phyloP scores from a whole-genome alignment of 1,140 invertebrate species.

The Agrypnia vestita region DNA sequence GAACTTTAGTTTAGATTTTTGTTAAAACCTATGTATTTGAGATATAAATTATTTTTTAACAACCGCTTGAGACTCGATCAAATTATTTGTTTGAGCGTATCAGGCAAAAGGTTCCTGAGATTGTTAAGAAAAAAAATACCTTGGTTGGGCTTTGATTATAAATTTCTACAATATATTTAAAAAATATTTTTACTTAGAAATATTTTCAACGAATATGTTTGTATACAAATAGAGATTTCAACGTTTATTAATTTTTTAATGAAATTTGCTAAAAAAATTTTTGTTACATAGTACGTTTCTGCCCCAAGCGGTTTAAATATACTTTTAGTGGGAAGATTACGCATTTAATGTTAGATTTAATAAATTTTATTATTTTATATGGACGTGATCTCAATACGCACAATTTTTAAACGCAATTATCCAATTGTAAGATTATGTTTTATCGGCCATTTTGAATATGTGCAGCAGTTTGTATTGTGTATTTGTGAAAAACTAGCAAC shows the following conservation, averaged over 20 bases:
- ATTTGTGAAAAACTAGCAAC: too few species aligned
- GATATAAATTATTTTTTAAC: too few species aligned
- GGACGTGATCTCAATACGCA: conserved; percentile 10
- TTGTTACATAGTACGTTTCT: too few species aligned
- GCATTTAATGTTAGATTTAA: conserved; percentile 17
- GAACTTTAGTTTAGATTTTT: too few species aligned
- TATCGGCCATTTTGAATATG: conserved; percentile 5
- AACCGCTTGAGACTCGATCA: too few species aligned
- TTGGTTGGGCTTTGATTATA: too few species aligned
- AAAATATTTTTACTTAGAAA: neutral
- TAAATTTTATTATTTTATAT: conserved; percentile 15
- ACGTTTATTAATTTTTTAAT: neutral
- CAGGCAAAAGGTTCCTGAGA: too few species aligned
- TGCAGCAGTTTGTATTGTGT: too few species aligned
- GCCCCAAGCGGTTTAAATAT: neutral
- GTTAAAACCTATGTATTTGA: too few species aligned
- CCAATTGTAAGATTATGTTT: neutral
- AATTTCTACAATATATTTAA: too few species aligned
- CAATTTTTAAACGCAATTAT: neutral
- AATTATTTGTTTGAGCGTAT: too few species aligned
- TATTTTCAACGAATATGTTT: neutral
- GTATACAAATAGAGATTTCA: neutral
- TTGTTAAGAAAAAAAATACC: too few species aligned
- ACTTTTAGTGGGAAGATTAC: neutral
- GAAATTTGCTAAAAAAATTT: neutral